phyloP scores from a whole-genome alignment of 1,140 invertebrate genomes.

The Tetramorium alpestre region DNA sequence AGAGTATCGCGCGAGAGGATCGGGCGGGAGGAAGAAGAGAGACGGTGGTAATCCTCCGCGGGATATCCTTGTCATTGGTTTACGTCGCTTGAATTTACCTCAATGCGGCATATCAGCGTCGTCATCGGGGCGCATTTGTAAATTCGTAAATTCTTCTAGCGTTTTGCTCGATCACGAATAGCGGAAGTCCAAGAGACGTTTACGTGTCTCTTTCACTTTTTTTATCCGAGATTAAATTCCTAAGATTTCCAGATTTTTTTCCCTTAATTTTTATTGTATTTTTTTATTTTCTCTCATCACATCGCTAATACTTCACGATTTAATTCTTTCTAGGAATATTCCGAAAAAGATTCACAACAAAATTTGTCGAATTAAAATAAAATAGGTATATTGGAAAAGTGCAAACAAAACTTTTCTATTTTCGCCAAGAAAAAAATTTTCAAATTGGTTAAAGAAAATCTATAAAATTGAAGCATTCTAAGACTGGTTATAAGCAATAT shows the following conservation, averaged over 20 bases:
- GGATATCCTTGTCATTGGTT: constrained; percentile 66
- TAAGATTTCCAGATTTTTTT: neutral
- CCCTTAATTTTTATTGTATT: neutral
- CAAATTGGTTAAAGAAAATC: neutral
- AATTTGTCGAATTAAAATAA: neutral
- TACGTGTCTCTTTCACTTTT: neutral
- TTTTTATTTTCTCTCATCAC: neutral
- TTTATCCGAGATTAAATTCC: neutral
- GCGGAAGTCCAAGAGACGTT: neutral
- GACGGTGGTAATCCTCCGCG: constrained; percentile 79
- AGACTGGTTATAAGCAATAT: neutral
- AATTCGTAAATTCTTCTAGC: neutral
- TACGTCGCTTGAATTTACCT: constrained; percentile 70
- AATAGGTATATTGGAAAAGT: neutral
- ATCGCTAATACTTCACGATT: neutral
- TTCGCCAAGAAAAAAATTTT: neutral
- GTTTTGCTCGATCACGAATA: neutral
- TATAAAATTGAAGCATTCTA: neutral
- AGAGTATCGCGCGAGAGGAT: constrained; percentile 71
- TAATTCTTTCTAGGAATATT: neutral
- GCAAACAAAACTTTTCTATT: neutral
- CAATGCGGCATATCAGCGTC: constrained; percentile 73
- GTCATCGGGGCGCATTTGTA: constrained; percentile 30
- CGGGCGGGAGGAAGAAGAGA: constrained; percentile 43
- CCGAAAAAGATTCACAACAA: neutral